Base-by-base conservation (phyloP, 2,888 invertebrate species). In the Drosophila kambysellisi region DNA sequence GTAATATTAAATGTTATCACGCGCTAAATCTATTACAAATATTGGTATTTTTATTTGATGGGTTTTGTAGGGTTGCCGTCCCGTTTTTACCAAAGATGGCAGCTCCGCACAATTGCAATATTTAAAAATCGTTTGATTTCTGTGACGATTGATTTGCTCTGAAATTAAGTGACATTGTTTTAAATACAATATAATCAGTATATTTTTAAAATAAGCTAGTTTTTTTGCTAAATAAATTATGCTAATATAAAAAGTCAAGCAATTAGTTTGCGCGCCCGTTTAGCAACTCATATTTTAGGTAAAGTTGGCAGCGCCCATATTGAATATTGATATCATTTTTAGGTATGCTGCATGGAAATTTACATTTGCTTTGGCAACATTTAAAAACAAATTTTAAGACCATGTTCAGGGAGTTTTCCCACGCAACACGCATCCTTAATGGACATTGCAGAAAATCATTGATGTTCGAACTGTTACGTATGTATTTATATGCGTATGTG, bases 271-370 rank as follows among this genome's bases (percentile, higher is more conserved):
- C 78, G 80, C 78, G 78, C 78, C 60, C 35, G 50, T 62, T 72
- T 20, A 25, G 20, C 41, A 33, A 9, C 0, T 25, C 35, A 52
- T 25, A 72, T 54, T 72, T 63, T 61, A 48, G n/a, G 12, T 20
- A n/a, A 41, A 48, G 78, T 79, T 79, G 80, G 78, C 78, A 79
- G 78, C 76, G 15, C 80, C 7, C 12, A 56, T 66, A 85, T 79
- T 76, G 81, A 84, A 83, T 88, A 86, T 88, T 86, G 70, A 73
- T 86, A 80, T 78, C 88, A 88, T 72, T 86, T 85, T 86, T 83
- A 83, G 87, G 70, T 79, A 81, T 83, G 73, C 74, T 84, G 69
- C 53, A 66, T 50, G 35, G 12, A 57, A 68, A 76, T 79, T 74
- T 71, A 65, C 71, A 72, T 64, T 73, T 68, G 41, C 39, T 67